Base-by-base conservation (phyloP, 2,888 invertebrate species). In the Nomada fucata region DNA sequence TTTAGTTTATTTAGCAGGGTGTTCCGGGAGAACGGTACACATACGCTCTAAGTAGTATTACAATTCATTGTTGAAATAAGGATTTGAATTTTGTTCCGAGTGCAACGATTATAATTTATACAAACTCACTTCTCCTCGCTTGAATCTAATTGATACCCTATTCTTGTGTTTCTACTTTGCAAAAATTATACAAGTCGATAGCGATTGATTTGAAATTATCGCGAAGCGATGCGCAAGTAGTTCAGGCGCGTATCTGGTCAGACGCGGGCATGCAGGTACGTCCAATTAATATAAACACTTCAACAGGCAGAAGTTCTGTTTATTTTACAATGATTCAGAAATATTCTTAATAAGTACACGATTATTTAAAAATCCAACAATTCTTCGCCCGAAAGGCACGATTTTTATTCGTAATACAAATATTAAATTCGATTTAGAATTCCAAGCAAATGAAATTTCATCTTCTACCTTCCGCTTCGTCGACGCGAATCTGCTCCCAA, bases 201-300 rank as follows among this genome's bases (percentile, higher is more conserved):
- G 36, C 36, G 36, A 7, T 36, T 36, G 36, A 36, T 36, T 36
- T 36, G 36, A 10, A 29, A 57, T 55, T 36, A 10, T n/a, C 4
- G 7, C 13, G 11, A 13, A 42, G 50, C n/a, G 15, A 13, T 23
- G 15, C 23, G 36, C 36, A 50, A 78, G 78, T 76, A 76, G 76
- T 78, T 26, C 20, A 23, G 18, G 50, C 18, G 20, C 15, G 42
- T 59, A 11, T 63, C 63, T 61, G n/a, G 15, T 5, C 64, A 26
- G 59, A 29, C 67, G 20, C 36, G 23, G 4, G 4, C 20, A 10
- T 9, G 23, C 15, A 13, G 11, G 10, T 9, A 11, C 36, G 15
- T 20, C 11, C 11, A 10, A 20, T 10, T 2, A 10, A 11, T 10
- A 23, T 20, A 10, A 18, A 29, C 0, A 36, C 36, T 7, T 36